phyloP scores from a whole-genome alignment of 2,113 vertebrate genomes.

The Willisornis vidua region DNA sequence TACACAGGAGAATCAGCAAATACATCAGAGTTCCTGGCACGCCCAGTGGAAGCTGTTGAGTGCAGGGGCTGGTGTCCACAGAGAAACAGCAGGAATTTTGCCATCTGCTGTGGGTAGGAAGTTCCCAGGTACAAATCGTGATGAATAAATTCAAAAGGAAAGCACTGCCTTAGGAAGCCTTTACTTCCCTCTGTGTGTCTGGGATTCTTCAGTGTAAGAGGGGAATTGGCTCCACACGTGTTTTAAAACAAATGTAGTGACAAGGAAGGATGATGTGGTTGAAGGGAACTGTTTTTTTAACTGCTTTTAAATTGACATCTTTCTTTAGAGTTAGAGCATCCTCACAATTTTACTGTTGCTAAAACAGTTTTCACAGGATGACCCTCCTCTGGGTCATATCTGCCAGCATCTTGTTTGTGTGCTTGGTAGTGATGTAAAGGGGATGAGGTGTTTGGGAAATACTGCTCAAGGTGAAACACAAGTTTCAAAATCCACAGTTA shows the following conservation, averaged over 20 bases:
- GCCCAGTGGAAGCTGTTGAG: fast-evolving
- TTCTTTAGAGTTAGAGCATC: neutral
- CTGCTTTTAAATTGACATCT: neutral
- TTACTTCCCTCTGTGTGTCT: neutral
- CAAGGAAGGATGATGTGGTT: neutral
- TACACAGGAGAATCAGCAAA: fast-evolving
- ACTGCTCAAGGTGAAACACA: neutral
- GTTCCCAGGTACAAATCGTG: neutral
- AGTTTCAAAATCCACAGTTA: neutral
- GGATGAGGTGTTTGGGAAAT: neutral
- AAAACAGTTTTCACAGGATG: neutral
- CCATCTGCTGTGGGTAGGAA: fast-evolving
- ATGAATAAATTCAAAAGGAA: neutral
- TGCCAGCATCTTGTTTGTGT: neutral
- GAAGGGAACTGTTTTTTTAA: neutral
- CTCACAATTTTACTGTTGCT: neutral
- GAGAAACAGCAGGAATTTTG: neutral
- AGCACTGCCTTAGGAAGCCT: neutral
- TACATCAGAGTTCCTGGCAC: fast-evolving
- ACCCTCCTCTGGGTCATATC: fast-evolving
- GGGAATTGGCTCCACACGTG: fast-evolving
- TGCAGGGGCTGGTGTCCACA: neutral
- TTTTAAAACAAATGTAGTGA: neutral
- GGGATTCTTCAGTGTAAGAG: neutral
- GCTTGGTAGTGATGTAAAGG: neutral